These are phyloP conservation scores for Poecilia latipinna DNA, from an alignment of 2,113 vertebrate genomes.

Conservation along the genomic window DNA sequence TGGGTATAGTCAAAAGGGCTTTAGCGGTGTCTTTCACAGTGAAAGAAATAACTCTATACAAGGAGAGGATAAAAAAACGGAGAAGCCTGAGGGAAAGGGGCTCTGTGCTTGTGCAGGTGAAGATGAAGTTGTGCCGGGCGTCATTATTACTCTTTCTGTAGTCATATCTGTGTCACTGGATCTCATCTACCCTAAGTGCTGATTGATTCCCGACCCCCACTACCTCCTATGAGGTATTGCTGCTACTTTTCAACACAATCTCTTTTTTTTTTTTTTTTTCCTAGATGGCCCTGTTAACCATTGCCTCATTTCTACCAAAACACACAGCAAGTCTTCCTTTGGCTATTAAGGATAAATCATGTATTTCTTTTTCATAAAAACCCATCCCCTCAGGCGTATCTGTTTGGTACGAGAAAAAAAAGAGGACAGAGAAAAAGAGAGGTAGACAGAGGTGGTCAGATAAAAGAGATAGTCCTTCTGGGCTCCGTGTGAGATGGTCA, in stretches of 20 bases:
- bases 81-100: slow-evolving; percentile 38
- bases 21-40: slow-evolving; percentile 61
- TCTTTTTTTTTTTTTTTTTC: slow-evolving; percentile 8
- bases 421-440: slow-evolving; percentile 58
- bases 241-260: slow-evolving; percentile 49
- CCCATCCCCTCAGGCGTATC: slow-evolving; percentile 8
- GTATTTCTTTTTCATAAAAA: slow-evolving; percentile 13
- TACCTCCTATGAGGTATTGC: slow-evolving; percentile 42
- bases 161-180: slow-evolving; percentile 61
- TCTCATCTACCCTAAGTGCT: slow-evolving; percentile 58
- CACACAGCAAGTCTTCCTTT: slow-evolving; percentile 25
- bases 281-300: slow-evolving; percentile 57
- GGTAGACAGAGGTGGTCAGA: slow-evolving; percentile 65
- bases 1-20: slow-evolving; percentile 57
- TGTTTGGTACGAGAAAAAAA: slow-evolving; percentile 43
- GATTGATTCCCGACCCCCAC: slow-evolving; percentile 49
- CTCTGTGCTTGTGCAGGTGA: slow-evolving; percentile 53
- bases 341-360: slow-evolving; percentile 30
- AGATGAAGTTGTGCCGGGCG: slow-evolving; percentile 46
- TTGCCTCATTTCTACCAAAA: slow-evolving; percentile 50
- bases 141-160: slow-evolving; percentile 51
- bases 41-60: slow-evolving; percentile 73
- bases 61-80: slow-evolving; percentile 49
- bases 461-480: slow-evolving; percentile 66
- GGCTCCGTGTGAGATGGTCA: slow-evolving; percentile 68